Conservation (phyloP, 1,140 invertebrate genomes). For the Aphelenchoides fujianensis region DNA sequence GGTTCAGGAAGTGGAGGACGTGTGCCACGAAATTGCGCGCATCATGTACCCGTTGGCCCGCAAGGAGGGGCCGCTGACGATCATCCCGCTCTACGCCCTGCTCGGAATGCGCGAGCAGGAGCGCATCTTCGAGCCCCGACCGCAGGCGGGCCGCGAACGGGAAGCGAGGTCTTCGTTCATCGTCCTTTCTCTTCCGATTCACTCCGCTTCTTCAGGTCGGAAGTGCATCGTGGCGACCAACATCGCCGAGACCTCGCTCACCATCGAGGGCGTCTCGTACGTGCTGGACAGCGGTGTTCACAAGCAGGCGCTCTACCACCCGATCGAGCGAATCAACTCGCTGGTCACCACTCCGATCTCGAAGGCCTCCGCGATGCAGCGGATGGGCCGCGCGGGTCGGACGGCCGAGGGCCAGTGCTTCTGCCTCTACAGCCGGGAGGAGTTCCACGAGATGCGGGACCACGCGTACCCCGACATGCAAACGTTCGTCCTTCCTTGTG, state of each 20-base stretch:
- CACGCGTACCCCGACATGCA: neutral
- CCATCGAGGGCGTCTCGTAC: constrained; percentile 82
- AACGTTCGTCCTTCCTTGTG: neutral
- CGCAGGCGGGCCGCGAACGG: constrained; percentile 67
- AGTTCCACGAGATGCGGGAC: neutral
- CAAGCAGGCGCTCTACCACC: neutral
- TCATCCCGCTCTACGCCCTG: constrained; percentile 78
- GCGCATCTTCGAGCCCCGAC: constrained; percentile 73
- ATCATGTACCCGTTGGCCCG: constrained; percentile 76
- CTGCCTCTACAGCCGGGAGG: neutral
- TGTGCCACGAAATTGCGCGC: constrained; percentile 73
- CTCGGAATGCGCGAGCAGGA: constrained; percentile 79
- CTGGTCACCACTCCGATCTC: neutral
- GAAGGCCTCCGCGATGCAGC: neutral
- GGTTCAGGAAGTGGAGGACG: constrained; percentile 74
- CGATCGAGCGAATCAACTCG: neutral
- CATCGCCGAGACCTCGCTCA: constrained; percentile 92
- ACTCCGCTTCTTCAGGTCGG: no score
- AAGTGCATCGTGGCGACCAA: constrained; percentile 79
- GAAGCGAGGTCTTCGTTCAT: constrained; percentile 9
- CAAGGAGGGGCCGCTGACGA: constrained; percentile 77
- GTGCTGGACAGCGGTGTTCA: constrained; percentile 79
- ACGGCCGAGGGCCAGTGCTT: neutral
- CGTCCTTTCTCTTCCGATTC: neutral
- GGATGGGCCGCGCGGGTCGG: neutral